Percentiles rank a stretch among this genome's conserved stretches.
These are phyloP conservation scores for Tragelaphus imberbis DNA, from an alignment of 2,113 vertebrate genomes.

Conservation along the genomic window DNA sequence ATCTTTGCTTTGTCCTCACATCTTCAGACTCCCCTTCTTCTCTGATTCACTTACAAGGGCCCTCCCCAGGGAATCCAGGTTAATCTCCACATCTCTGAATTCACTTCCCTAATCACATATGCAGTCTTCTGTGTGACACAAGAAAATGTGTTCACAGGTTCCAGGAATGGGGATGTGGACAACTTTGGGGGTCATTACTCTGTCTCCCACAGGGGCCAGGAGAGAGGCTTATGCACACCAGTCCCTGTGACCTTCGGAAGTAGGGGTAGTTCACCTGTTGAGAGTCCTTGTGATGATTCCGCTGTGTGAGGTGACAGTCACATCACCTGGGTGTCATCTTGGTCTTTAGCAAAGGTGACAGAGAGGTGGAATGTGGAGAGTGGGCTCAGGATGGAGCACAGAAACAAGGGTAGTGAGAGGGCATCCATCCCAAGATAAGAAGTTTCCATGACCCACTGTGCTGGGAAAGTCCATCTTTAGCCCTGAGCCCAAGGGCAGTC, in stretches of 20 bases:
- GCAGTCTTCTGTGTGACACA: background rate
- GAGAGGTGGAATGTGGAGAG: background rate
- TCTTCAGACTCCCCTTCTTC: background rate
- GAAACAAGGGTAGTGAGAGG: background rate
- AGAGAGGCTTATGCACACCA: background rate
- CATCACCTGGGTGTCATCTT: background rate
- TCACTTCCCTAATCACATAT: rapidly evolving
- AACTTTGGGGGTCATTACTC: background rate
- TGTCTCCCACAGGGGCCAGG: background rate
- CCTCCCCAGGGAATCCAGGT: background rate
- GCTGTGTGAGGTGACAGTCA: background rate
- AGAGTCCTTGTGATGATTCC: background rate
- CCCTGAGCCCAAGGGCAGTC: background rate
- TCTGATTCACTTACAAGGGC: too few species aligned
- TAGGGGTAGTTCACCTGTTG: too few species aligned
- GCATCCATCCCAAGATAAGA: rapidly evolving
- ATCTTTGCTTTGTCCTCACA: background rate
- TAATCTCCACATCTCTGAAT: background rate
- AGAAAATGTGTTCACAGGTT: background rate
- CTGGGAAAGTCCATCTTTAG: background rate
- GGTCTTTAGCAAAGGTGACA: background rate
- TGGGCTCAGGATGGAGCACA: background rate
- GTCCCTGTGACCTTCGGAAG: background rate
- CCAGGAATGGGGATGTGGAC: too few species aligned
- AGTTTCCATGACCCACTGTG: background rate